Evolutionary conservation across 1,140 invertebrate species (phyloP).

Genomic region (Anthonomus grandis): DNA sequence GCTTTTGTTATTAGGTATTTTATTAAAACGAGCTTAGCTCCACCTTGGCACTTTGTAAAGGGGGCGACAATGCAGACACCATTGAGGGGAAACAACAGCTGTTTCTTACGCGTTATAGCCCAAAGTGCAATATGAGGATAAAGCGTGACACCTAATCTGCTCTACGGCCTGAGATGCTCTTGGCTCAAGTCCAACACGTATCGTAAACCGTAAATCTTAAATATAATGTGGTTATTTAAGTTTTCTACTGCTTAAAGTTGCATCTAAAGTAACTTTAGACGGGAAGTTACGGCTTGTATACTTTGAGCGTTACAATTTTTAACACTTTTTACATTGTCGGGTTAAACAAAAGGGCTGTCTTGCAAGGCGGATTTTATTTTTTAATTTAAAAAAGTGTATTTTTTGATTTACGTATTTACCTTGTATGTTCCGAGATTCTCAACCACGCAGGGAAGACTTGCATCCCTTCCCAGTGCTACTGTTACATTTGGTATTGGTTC

Average conservation of each 20-base stretch:
- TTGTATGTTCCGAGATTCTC: constrained; percentile 84
- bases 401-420: constrained; percentile 64
- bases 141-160: constrained; percentile 28
- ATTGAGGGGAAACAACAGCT: constrained; percentile 25
- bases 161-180: constrained; percentile 17
- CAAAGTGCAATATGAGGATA: constrained; percentile 28
- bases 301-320: constrained; percentile 17
- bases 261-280: constrained; percentile 24
- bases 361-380: no score
- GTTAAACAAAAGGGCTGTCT: not conserved
- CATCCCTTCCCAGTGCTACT: constrained; percentile 81
- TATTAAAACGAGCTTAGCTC: constrained; percentile 13
- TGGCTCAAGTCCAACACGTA: constrained; percentile 26
- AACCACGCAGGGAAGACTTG: constrained; percentile 82
- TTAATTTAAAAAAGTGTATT: no score
- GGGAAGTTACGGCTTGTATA: constrained; percentile 19
- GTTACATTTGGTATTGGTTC: constrained; percentile 87
- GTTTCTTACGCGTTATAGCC: constrained; percentile 27
- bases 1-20: constrained; percentile 25
- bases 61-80: constrained; percentile 19
- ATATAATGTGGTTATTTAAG: constrained; percentile 30
- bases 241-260: constrained; percentile 23
- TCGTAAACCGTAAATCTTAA: constrained; percentile 26
- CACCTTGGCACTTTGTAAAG: constrained; percentile 21
- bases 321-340: constrained; percentile 2